Conservation (phyloP, 2,113 vertebrate species). For the Xenopus laevis region DNA sequence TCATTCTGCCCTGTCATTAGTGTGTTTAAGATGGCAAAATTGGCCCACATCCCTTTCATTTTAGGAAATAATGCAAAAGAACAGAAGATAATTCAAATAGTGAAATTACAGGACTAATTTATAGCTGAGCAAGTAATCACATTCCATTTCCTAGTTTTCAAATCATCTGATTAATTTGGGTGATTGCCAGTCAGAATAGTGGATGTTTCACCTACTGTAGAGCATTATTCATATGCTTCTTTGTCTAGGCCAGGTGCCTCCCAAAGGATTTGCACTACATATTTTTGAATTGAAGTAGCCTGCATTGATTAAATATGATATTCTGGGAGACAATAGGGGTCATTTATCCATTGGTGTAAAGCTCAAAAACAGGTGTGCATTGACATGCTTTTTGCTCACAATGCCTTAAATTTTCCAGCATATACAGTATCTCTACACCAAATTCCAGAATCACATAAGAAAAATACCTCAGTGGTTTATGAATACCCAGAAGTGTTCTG, state of each 20-base stretch:
- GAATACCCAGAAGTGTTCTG: no score
- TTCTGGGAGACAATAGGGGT: no score
- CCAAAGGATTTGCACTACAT: neutral
- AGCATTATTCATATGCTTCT: neutral
- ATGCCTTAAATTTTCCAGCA: no score
- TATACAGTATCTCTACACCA: no score
- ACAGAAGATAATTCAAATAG: constrained; percentile 12
- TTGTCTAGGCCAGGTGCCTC: neutral
- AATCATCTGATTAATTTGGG: constrained; percentile 19
- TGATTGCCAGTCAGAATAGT: constrained; percentile 15
- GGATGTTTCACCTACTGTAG: neutral
- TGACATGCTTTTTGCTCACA: no score
- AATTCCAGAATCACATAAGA: no score
- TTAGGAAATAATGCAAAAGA: neutral
- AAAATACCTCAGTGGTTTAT: no score
- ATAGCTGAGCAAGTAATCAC: constrained; percentile 6
- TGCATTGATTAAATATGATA: neutral
- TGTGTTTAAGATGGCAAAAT: neutral
- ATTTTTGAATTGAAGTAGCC: neutral
- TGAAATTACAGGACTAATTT: neutral
- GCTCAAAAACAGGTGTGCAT: no score
- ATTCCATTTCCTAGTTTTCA: constrained; percentile 25
- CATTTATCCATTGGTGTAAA: no score
- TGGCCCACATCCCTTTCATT: neutral
- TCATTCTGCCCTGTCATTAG: neutral